Base-by-base conservation (phyloP, 2,797 vertebrate species). In the Sandelia bainsii region DNA sequence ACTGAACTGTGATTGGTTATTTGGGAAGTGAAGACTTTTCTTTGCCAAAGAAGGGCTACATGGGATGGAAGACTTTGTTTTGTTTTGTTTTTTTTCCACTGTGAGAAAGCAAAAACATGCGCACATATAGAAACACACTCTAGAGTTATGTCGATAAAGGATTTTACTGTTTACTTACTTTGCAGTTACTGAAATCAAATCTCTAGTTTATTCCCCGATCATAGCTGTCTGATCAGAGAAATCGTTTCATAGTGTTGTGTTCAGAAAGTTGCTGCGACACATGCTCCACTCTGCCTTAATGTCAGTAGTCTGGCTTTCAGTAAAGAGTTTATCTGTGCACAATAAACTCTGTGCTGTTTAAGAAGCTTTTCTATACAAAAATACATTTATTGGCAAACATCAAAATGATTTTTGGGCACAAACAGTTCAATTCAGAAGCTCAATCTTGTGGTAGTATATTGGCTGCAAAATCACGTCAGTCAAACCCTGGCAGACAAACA, bases 11-110 rank as follows among this genome's bases (percentile, higher is more conserved):
- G 77, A 85, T 79, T 77, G 69, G 69, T 74, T 72, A 62, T 59
- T 52, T 58, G 37, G 29, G 29, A 59, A 72, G 69, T n/a, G 49
- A 81, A 84, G 39, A 52, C 19, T 0, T 45, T 75, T 83, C 73
- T 61, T 25, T 80, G 57, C 72, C 79, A 86, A 84, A 82, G 82
- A 92, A 87, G 83, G 77, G 85, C 86, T 89, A 84, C 64, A 67
- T 50, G 63, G 78, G 49, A 86, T 72, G 60, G 71, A 83, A 62
- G 50, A 64, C 17, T 8, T 39, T 44, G 62, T 48, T 72, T 59
- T 19, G 8, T 63, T 69, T 66, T 63, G 48, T 37, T 75, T 60
- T 5, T 67, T 85, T 77, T 66, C 46, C 72, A 73, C 60, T 85
- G 79, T 85, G 83, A 87, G 49, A 59, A 62, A 72, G 49, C 52